Conservation (phyloP, 2,797 vertebrate species). For the Oophaga sylvatica region DNA sequence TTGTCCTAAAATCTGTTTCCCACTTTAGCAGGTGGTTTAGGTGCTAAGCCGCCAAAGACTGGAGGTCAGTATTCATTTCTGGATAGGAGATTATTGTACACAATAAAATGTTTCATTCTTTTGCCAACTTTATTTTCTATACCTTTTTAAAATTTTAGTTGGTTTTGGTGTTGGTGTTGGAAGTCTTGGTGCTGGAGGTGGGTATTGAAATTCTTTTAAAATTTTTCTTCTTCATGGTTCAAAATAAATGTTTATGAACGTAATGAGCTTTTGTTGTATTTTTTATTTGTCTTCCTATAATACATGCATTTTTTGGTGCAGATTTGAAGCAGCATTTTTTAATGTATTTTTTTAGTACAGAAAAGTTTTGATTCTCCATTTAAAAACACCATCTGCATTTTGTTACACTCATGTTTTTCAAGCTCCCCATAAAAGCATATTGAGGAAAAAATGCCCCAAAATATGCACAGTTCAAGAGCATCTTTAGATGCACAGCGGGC, state of each 20-base stretch:
- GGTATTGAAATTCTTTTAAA: not conserved
- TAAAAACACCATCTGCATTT: too few relatives aligned
- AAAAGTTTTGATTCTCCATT: too few relatives aligned
- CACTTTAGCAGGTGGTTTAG: conserved; percentile 23
- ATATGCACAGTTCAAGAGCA: too few relatives aligned
- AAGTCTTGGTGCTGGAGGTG: not conserved
- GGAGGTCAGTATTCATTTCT: conserved; percentile 32
- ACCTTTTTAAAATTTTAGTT: not conserved
- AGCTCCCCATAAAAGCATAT: too few relatives aligned
- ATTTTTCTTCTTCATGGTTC: not conserved
- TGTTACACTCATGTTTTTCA: too few relatives aligned
- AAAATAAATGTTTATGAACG: not conserved
- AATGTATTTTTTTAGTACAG: too few relatives aligned
- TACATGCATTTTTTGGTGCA: too few relatives aligned
- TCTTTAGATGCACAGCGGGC: too few relatives aligned
- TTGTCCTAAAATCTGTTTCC: not conserved
- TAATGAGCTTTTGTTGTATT: not conserved
- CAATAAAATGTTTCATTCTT: not conserved
- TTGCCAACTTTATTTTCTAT: not conserved
- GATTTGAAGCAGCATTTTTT: too few relatives aligned
- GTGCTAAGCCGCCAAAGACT: conserved; percentile 51
- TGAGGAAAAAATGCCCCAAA: too few relatives aligned
- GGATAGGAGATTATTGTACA: not conserved
- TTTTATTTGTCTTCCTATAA: not conserved
- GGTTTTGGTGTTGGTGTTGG: not conserved